Evolutionary conservation across 2,797 vertebrate species (phyloP).

Genomic region (Pygocentrus nattereri): DNA sequence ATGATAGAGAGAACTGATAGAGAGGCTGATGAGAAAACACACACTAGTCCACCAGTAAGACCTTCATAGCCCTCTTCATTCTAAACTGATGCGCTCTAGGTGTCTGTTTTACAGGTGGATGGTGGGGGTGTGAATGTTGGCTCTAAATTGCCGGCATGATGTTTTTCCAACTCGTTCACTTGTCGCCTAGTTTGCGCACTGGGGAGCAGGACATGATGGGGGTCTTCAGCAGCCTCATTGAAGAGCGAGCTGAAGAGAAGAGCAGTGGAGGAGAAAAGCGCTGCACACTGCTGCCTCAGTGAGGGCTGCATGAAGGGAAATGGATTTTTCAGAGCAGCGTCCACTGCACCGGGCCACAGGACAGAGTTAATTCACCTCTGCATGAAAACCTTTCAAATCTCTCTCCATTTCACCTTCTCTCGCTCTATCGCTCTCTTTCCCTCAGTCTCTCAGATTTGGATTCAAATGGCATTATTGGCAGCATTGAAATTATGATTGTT

Average conservation of each 20-base stretch:
- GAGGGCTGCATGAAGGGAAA: not conserved
- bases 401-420: not conserved
- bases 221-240: not conserved
- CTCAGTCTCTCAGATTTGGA: not conserved
- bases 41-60: no score
- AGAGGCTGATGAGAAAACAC: no score
- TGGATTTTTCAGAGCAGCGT: not conserved
- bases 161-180: no score
- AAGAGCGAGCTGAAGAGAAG: not conserved
- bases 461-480: no score
- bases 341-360: not conserved
- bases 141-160: no score
- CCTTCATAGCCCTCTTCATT: no score
- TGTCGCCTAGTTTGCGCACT: not conserved
- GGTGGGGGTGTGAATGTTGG: no score
- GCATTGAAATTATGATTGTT: no score
- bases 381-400: not conserved
- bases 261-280: not conserved
- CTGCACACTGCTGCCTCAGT: not conserved
- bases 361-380: not conserved
- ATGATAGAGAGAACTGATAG: no score
- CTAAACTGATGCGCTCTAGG: no score
- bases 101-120: no score
- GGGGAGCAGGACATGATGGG: not conserved
- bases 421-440: constrained; percentile 13